A percentile compares a stretch with the other conserved stretches of the same genome.
These are phyloP conservation scores for Protosalanx chinensis DNA, from an alignment of 2,797 vertebrate genomes.

Conservation along the genomic window DNA sequence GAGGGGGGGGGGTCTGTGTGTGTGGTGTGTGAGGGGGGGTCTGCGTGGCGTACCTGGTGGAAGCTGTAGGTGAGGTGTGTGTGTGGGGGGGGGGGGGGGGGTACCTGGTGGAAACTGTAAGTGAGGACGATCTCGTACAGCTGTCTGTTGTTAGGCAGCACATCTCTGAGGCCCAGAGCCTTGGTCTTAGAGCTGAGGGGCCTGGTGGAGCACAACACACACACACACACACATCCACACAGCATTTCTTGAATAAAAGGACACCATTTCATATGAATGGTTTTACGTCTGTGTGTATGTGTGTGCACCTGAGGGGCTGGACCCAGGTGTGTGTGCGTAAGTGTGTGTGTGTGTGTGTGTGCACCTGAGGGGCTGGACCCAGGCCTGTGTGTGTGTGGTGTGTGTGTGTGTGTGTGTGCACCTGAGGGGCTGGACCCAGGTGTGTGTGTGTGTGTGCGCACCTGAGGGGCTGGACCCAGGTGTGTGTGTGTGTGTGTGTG, in stretches of 20 bases:
- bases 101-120: constrained; percentile 95
- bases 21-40: constrained; percentile 5
- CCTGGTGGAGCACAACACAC: constrained; percentile 61
- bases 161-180: constrained; percentile 87
- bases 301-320: not conserved
- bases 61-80: constrained; percentile 85
- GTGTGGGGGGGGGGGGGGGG: not conserved
- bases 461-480: too few species aligned
- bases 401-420: too few species aligned
- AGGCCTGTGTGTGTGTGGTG: not conserved
- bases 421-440: too few species aligned
- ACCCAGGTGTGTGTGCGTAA: not conserved
- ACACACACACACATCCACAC: not conserved
- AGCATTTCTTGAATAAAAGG: too few species aligned
- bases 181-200: constrained; percentile 90
- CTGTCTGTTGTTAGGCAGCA: constrained; percentile 94
- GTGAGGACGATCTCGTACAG: constrained; percentile 93
- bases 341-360: not conserved
- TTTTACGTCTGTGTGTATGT: not conserved
- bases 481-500: too few species aligned
- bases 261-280: not conserved
- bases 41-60: constrained; percentile 87
- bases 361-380: not conserved
- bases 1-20: not conserved
- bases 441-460: too few species aligned